These are phyloP conservation scores for Cacatua alba DNA, from an alignment of 2,113 vertebrate species.

Conservation along the genomic window DNA sequence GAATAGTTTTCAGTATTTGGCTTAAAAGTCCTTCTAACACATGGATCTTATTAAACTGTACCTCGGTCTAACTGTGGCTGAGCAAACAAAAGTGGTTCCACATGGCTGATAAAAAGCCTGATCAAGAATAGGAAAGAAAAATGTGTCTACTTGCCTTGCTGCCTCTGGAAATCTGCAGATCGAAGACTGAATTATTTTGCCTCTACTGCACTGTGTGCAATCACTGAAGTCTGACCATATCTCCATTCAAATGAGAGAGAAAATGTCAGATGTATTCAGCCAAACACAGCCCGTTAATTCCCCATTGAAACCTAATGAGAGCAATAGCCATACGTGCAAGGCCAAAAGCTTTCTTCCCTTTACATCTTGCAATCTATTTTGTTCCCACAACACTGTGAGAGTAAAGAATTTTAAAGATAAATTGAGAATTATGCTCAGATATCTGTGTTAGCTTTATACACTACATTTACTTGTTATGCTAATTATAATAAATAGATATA, in stretches of 20 bases:
- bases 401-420: not conserved
- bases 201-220: not conserved
- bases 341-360: not conserved
- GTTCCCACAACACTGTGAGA: not conserved
- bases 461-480: not conserved
- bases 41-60: constrained; percentile 40
- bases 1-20: constrained; percentile 23
- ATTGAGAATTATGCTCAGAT: not conserved
- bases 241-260: not conserved
- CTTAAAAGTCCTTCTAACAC: constrained; percentile 31
- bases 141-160: constrained; percentile 29
- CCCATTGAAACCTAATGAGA: not conserved
- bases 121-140: constrained; percentile 23
- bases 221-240: constrained; percentile 14
- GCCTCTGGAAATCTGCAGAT: not conserved
- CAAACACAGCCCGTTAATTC: constrained; percentile 24
- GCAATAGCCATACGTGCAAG: not conserved
- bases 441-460: not conserved
- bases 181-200: constrained; percentile 18
- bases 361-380: not conserved
- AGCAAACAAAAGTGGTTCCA: constrained; percentile 67
- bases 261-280: not conserved
- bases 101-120: constrained; percentile 59
- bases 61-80: constrained; percentile 13
- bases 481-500: not conserved